Percentiles rank a stretch among this genome's conserved stretches.
Evolutionary conservation across 2,113 vertebrate genomes (phyloP).

Genomic region (Myxocyprinus asiaticus): DNA sequence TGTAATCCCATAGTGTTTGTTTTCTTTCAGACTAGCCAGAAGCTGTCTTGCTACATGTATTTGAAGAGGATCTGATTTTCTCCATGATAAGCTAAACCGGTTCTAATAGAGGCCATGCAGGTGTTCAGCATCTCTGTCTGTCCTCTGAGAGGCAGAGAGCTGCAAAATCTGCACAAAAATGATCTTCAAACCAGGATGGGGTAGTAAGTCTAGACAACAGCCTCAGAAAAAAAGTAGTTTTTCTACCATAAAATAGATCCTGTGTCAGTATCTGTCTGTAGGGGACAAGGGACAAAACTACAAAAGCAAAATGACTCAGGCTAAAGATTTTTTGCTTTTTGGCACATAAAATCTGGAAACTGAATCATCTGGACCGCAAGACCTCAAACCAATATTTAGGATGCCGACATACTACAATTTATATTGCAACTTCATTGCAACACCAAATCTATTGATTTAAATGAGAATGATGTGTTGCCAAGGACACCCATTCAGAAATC

Average conservation of each 20-base stretch:
- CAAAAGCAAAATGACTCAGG: slow-evolving; percentile 1
- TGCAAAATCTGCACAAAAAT: not conserved
- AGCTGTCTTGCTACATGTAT: slow-evolving; percentile 5
- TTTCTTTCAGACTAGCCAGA: slow-evolving; percentile 38
- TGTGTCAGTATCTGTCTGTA: slow-evolving; percentile 6
- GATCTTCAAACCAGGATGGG: slow-evolving; percentile 2
- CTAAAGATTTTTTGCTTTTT: slow-evolving; percentile 10
- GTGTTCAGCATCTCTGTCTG: slow-evolving; percentile 17
- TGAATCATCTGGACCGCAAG: not conserved
- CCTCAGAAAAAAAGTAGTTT: slow-evolving; percentile 33
- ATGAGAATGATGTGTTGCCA: no score
- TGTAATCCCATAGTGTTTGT: not conserved
- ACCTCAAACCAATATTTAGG: not conserved
- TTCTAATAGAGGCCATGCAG: slow-evolving; percentile 29
- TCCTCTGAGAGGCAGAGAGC: slow-evolving; percentile 7
- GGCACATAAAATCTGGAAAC: not conserved
- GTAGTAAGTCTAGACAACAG: slow-evolving; percentile 22
- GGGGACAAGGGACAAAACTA: slow-evolving; percentile 3
- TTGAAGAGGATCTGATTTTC: slow-evolving; percentile 35
- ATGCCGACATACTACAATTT: no score
- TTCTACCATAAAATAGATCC: not conserved
- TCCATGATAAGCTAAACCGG: slow-evolving; percentile 11
- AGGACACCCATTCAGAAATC: no score
- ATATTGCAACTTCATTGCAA: no score
- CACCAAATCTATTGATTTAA: no score